phyloP scores from a whole-genome alignment of 2,888 invertebrate genomes.

The Lymantria monacha region DNA sequence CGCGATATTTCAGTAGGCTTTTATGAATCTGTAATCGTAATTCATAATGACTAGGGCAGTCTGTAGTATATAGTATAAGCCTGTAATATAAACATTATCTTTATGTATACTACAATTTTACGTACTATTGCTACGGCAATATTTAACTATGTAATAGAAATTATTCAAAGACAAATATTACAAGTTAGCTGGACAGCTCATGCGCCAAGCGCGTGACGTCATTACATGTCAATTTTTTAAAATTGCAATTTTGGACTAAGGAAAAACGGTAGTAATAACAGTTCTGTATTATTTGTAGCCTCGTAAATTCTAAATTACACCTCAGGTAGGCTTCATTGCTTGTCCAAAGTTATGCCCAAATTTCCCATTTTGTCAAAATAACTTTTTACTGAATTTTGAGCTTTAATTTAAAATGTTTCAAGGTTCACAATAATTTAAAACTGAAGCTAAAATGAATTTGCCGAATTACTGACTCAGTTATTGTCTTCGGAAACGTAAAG shows the following conservation, averaged over 20 bases:
- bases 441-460: constrained; percentile 13
- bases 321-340: constrained; percentile 20
- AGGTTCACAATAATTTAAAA: neutral
- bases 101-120: too few relatives aligned
- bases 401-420: neutral
- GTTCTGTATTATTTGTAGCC: constrained; percentile 30
- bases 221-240: constrained; percentile 9
- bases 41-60: too few relatives aligned
- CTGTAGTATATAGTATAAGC: too few relatives aligned
- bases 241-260: constrained; percentile 14
- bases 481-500: constrained; percentile 58
- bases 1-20: too few relatives aligned
- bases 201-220: constrained; percentile 17
- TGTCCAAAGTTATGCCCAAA: neutral
- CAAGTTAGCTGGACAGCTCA: neutral
- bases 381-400: constrained; percentile 1
- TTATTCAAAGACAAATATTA: too few relatives aligned
- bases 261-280: constrained; percentile 27
- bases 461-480: constrained; percentile 41
- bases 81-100: too few relatives aligned
- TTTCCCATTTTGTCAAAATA: constrained; percentile 1
- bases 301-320: constrained; percentile 35
- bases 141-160: too few relatives aligned
- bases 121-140: too few relatives aligned
- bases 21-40: too few relatives aligned